Evolutionary conservation across 2,797 vertebrate species (phyloP).

Genomic region (Balearica regulorum): DNA sequence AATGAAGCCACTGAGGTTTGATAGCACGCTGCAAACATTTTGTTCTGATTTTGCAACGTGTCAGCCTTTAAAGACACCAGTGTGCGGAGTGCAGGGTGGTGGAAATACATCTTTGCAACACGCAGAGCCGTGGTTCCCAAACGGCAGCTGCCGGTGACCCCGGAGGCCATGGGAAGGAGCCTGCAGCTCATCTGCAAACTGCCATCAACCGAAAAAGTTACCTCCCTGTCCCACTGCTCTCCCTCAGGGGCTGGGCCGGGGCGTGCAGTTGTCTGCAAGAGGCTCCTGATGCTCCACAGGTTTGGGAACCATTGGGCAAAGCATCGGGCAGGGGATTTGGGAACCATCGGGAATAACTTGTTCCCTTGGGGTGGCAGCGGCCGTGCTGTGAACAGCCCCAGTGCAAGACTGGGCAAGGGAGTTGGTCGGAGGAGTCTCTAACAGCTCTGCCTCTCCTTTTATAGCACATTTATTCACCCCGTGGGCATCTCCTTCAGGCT

Average conservation of each 20-base stretch:
- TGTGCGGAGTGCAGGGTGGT: neutral
- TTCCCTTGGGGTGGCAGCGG: neutral
- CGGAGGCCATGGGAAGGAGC: constrained; percentile 1
- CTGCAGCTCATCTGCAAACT: neutral
- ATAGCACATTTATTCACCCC: neutral
- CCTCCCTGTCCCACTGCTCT: neutral
- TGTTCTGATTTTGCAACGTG: neutral
- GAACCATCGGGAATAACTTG: rapidly evolving
- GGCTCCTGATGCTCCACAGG: neutral
- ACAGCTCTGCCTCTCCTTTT: neutral
- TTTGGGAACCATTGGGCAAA: neutral
- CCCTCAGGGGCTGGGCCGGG: neutral
- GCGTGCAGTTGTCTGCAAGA: neutral
- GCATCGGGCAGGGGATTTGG: neutral
- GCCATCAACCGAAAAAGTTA: neutral
- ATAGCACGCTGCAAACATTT: constrained; percentile 2
- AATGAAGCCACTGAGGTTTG: constrained; percentile 21
- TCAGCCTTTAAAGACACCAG: neutral
- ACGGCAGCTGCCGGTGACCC: rapidly evolving
- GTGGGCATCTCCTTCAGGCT: neutral
- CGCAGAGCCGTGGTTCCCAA: neutral
- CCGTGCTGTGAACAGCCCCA: rapidly evolving
- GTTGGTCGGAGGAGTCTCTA: neutral
- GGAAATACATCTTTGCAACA: neutral
- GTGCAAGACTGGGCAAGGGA: neutral